Percentiles rank a stretch among this genome's conserved stretches.
Conservation (phyloP, 2,113 vertebrate species). For the Ploceus nigricollis region DNA sequence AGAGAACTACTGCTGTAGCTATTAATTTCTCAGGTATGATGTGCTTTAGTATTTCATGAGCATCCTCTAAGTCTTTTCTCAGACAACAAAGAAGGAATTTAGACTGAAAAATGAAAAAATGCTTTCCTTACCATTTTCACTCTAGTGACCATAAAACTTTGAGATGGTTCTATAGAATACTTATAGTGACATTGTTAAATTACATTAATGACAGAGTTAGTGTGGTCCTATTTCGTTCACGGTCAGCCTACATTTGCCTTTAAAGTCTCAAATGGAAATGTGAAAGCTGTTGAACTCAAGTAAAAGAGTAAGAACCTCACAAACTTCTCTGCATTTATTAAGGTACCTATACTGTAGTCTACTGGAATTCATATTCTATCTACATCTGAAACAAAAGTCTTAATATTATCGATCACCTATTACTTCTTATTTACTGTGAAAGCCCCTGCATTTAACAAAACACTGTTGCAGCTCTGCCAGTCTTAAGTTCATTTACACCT, state of each 20-base stretch:
- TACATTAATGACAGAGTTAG: not conserved
- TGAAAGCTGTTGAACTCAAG: not conserved
- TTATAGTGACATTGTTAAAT: not conserved
- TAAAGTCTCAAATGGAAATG: not conserved
- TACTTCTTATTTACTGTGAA: not conserved
- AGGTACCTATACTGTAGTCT: not conserved
- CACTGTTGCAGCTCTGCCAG: not conserved
- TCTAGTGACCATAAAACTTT: not conserved
- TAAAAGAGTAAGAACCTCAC: not conserved
- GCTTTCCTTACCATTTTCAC: not conserved
- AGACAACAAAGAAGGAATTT: not conserved
- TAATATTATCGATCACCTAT: not conserved
- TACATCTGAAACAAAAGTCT: not conserved
- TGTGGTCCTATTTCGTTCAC: not conserved
- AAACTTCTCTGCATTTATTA: not conserved
- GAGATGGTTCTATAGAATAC: not conserved
- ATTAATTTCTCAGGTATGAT: not conserved
- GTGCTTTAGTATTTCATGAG: not conserved
- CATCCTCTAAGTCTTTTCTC: not conserved
- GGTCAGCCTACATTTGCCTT: not conserved
- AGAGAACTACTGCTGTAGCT: not conserved
- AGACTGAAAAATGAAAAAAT: not conserved
- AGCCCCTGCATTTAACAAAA: not conserved
- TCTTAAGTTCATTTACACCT: rapidly evolving
- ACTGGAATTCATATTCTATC: not conserved